Conservation (phyloP, 2,113 vertebrate genomes). For the human (Homo sapiens) region DNA sequence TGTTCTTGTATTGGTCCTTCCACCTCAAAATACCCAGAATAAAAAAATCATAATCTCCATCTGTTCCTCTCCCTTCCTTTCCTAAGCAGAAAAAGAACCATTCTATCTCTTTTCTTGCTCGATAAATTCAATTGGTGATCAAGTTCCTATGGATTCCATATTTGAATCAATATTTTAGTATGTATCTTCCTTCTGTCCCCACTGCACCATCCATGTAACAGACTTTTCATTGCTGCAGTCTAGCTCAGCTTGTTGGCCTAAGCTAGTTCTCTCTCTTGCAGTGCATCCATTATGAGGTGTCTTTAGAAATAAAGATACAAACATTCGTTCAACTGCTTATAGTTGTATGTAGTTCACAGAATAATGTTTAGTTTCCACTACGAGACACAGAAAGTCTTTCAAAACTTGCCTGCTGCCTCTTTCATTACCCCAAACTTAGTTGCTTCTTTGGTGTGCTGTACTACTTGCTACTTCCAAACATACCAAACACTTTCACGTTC, state of each 20-base stretch:
- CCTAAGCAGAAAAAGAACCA: not conserved
- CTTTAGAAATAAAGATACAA: not conserved
- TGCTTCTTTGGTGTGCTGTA: not conserved
- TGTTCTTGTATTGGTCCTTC: not conserved
- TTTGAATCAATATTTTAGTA: not conserved
- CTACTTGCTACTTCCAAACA: not conserved
- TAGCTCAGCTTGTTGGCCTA: not conserved
- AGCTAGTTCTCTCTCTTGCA: not conserved
- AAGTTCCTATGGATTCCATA: not conserved
- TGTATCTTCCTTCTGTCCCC: not conserved
- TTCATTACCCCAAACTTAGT: not conserved
- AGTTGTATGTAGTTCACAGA: not conserved
- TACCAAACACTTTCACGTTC: not conserved
- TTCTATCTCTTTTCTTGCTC: not conserved
- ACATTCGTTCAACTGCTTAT: not conserved
- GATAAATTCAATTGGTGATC: not conserved
- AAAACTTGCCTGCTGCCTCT: not conserved
- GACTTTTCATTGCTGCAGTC: not conserved
- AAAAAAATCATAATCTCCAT: not conserved
- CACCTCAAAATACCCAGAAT: not conserved
- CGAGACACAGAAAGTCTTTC: not conserved
- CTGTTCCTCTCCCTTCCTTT: not conserved
- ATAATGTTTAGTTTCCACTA: not conserved
- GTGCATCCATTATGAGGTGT: not conserved
- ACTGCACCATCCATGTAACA: not conserved